These are phyloP conservation scores for Caenorhabditis japonica DNA, from an alignment of 2,888 invertebrate genomes.

Conservation along the genomic window DNA sequence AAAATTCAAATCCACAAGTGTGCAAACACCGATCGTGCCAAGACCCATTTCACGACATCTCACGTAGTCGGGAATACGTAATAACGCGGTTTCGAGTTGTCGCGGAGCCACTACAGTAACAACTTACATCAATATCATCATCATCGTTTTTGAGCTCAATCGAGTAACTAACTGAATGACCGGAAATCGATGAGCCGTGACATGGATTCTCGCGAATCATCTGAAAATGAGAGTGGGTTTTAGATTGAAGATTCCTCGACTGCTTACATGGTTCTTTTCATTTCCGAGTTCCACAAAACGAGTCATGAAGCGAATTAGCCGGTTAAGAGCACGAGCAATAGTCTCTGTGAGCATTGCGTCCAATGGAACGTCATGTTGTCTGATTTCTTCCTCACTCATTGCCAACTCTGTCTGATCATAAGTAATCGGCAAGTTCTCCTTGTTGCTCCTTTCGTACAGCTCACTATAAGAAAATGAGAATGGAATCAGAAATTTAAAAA, in stretches of 20 bases:
- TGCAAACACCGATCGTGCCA: too few relatives aligned
- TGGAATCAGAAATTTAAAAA: neutral
- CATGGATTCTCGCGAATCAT: constrained; percentile 46
- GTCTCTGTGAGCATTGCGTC: constrained; percentile 37
- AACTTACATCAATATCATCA: constrained; percentile 31
- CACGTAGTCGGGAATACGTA: too few relatives aligned
- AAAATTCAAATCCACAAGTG: too few relatives aligned
- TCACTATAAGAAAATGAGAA: constrained; percentile 21
- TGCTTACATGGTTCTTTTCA: constrained; percentile 49
- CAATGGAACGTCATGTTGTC: constrained; percentile 35
- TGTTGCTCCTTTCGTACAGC: constrained; percentile 26
- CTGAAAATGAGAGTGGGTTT: constrained; percentile 28
- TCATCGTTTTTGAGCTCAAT: constrained; percentile 48
- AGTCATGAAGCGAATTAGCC: constrained; percentile 44
- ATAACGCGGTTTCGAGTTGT: neutral
- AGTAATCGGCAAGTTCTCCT: constrained; percentile 1
- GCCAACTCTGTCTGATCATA: constrained; percentile 30
- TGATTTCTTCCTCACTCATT: constrained; percentile 29
- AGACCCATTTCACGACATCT: too few relatives aligned
- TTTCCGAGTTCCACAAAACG: constrained; percentile 47
- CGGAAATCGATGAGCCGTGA: constrained; percentile 42
- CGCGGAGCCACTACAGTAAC: neutral
- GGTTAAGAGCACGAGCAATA: constrained; percentile 27
- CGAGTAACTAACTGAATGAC: constrained; percentile 35
- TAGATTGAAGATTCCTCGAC: too few relatives aligned